Conservation (phyloP, 37 sponge, comb jelly and placozoan species). For the Geodia barretti region DNA sequence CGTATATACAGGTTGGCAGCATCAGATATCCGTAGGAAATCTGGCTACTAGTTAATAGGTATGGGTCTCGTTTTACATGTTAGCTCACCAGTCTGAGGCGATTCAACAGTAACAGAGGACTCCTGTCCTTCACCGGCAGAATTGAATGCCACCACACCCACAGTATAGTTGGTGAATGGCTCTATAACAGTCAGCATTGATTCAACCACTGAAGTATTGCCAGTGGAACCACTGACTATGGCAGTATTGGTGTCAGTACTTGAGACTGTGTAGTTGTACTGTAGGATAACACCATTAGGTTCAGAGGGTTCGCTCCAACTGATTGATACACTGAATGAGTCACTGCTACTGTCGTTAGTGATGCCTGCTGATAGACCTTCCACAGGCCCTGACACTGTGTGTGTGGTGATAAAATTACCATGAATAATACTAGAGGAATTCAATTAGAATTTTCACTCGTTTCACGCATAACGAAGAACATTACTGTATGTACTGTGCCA, state of each 20-base stretch:
- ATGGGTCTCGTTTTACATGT: too few species aligned
- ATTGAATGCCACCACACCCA: slow-evolving; percentile 30
- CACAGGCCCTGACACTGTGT: background rate
- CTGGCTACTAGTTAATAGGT: too few species aligned
- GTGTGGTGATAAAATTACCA: too few species aligned
- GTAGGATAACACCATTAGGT: slow-evolving; percentile 15
- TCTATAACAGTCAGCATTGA: background rate
- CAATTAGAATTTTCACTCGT: too few species aligned
- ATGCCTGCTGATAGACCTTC: background rate
- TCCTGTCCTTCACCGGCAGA: slow-evolving; percentile 4
- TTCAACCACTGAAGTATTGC: background rate
- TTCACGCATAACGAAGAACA: background rate
- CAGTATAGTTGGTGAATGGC: slow-evolving; percentile 57
- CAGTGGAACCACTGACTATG: background rate
- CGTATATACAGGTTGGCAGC: too few species aligned
- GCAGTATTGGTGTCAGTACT: background rate
- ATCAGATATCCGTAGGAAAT: too few species aligned
- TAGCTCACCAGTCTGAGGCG: background rate
- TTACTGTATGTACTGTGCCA: background rate
- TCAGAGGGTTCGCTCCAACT: slow-evolving; percentile 7
- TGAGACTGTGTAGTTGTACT: background rate
- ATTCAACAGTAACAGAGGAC: background rate
- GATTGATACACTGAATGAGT: background rate
- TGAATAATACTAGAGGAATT: too few species aligned
- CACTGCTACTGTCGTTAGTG: background rate